phyloP scores from a whole-genome alignment of 2,888 invertebrate genomes.

The Ectemnius cavifrons region DNA sequence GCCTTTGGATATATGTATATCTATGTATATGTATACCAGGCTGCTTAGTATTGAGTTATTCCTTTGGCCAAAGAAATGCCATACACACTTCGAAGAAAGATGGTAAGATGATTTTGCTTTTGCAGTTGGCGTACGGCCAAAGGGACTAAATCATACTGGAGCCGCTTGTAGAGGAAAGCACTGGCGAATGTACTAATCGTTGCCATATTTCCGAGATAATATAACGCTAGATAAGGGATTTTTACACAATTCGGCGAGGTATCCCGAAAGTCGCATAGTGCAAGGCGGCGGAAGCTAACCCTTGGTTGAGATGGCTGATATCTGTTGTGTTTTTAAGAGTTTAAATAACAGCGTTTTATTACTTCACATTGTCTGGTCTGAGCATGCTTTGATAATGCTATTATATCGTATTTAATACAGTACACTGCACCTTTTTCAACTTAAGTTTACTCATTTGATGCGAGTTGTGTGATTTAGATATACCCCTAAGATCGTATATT shows the following conservation, averaged over 20 bases:
- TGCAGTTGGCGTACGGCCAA: too few relatives aligned
- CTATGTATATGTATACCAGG: too few relatives aligned
- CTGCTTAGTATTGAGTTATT: too few relatives aligned
- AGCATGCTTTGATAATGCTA: conserved; percentile 73
- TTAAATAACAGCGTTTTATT: conserved; percentile 75
- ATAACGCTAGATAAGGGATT: conserved; percentile 62
- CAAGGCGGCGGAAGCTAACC: conserved; percentile 70
- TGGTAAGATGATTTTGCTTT: too few relatives aligned
- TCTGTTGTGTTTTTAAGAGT: conserved; percentile 77
- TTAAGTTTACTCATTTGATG: conserved; percentile 64
- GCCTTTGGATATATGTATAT: too few relatives aligned
- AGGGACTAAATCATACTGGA: conserved; percentile 61
- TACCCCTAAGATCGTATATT: conserved; percentile 18
- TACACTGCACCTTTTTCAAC: conserved; percentile 49
- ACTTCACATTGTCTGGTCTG: conserved; percentile 72
- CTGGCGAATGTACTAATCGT: conserved; percentile 60
- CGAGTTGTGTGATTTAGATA: conserved; percentile 45
- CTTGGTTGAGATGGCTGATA: conserved; percentile 74
- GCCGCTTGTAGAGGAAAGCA: conserved; percentile 26
- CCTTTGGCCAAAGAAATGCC: too few relatives aligned
- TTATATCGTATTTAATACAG: conserved; percentile 60
- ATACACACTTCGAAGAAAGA: too few relatives aligned
- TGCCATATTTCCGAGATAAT: conserved; percentile 63
- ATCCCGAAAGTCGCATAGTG: conserved; percentile 36
- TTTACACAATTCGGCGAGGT: conserved; percentile 14